Conservation (phyloP, 2,888 invertebrate species). For the Nemapogon koenigi region DNA sequence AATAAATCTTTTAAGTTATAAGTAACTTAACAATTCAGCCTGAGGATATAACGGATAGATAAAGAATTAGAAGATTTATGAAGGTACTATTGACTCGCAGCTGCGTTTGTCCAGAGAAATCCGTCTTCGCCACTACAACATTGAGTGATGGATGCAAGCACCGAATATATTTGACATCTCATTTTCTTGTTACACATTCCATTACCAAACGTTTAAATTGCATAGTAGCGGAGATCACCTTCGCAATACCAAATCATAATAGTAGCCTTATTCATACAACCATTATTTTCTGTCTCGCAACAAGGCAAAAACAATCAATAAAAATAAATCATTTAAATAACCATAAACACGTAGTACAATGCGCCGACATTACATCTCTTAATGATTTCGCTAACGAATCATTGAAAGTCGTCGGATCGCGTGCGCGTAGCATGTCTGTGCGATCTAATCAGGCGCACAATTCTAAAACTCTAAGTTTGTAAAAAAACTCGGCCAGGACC, state of each 20-base stretch:
- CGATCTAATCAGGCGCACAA: slow-evolving; percentile 25
- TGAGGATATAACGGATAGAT: too few species aligned
- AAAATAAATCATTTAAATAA: slow-evolving; percentile 66
- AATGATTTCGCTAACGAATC: slow-evolving; percentile 66
- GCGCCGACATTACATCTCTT: slow-evolving; percentile 61
- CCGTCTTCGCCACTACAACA: too few species aligned
- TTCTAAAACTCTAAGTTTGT: too few species aligned
- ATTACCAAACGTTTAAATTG: slow-evolving; percentile 57
- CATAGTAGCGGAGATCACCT: slow-evolving; percentile 50
- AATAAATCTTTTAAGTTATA: too few species aligned
- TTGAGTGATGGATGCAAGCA: slow-evolving; percentile 43
- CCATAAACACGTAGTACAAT: slow-evolving; percentile 64
- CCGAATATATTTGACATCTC: slow-evolving; percentile 53
- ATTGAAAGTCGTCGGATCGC: slow-evolving; percentile 62
- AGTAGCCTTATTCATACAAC: slow-evolving; percentile 55
- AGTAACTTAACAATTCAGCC: too few species aligned
- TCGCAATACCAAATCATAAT: slow-evolving; percentile 50
- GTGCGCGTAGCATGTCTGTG: slow-evolving; percentile 41
- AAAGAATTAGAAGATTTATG: too few species aligned
- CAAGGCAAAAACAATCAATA: slow-evolving; percentile 65
- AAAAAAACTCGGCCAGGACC: too few species aligned
- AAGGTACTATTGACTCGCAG: too few species aligned
- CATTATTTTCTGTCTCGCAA: slow-evolving; percentile 64
- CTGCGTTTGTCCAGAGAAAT: too few species aligned
- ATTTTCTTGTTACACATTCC: slow-evolving; percentile 56